These are phyloP conservation scores for Ophioderma brevispina DNA, from an alignment of 35 echinoderm and acorn worm genomes.

Conservation along the genomic window DNA sequence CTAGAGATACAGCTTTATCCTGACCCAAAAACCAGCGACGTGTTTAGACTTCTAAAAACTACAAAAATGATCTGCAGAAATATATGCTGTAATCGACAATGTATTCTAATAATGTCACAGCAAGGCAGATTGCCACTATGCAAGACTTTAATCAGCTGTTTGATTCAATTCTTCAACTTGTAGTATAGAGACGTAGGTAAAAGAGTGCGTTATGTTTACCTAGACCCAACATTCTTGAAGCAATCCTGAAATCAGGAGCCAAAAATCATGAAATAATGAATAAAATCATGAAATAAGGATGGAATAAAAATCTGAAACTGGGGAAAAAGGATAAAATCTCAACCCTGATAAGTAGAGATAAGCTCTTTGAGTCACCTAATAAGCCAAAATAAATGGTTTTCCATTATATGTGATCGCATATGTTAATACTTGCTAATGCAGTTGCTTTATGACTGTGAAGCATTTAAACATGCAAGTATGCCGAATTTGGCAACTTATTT, in stretches of 20 bases:
- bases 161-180: slow-evolving; percentile 5
- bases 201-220: background rate
- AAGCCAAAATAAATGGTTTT: background rate
- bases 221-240: background rate
- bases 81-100: slow-evolving; percentile 8
- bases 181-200: background rate
- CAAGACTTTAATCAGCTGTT: background rate
- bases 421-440: background rate
- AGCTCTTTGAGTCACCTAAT: background rate
- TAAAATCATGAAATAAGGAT: background rate
- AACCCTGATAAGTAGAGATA: background rate
- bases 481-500: background rate
- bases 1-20: slow-evolving; percentile 22
- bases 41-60: slow-evolving; percentile 16
- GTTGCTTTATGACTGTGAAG: background rate
- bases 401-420: background rate
- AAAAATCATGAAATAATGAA: background rate
- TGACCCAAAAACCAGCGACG: slow-evolving; percentile 19
- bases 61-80: background rate
- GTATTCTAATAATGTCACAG: background rate
- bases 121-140: slow-evolving; percentile 5
- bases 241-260: background rate
- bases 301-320: too few relatives aligned
- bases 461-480: background rate
- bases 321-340: background rate